These are phyloP conservation scores for Rhynchotus rufescens DNA, from an alignment of 2,797 vertebrate species.

Conservation along the genomic window DNA sequence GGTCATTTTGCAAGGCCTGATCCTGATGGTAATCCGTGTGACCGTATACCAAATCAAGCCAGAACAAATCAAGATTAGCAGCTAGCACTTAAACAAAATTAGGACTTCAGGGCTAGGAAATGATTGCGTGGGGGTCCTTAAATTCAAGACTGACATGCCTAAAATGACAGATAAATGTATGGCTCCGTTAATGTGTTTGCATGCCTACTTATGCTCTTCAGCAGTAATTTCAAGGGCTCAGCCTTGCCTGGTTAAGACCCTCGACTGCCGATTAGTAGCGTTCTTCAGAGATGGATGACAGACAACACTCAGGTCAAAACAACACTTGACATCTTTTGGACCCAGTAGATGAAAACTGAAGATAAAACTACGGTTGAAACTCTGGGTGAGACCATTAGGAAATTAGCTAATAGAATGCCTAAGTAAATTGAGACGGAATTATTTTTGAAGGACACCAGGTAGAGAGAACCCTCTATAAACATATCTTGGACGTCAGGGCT, in stretches of 20 bases:
- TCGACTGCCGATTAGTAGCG: background rate
- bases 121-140: background rate
- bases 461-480: background rate
- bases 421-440: background rate
- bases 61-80: background rate
- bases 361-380: background rate
- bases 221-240: background rate
- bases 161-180: background rate
- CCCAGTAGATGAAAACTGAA: background rate
- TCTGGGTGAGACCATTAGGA: background rate
- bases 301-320: background rate
- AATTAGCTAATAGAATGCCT: conserved; percentile 1
- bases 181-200: background rate
- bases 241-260: background rate
- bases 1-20: background rate
- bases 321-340: background rate
- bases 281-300: background rate
- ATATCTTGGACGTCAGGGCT: background rate
- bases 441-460: background rate
- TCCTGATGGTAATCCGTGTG: background rate
- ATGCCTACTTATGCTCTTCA: background rate
- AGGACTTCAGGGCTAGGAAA: background rate
- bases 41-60: background rate
- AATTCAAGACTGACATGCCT: background rate
- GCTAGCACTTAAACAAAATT: background rate